Percentiles rank a stretch among this genome's conserved stretches.
These are phyloP conservation scores for Resseliella maxima DNA, from an alignment of 2,888 invertebrate species.

Conservation along the genomic window DNA sequence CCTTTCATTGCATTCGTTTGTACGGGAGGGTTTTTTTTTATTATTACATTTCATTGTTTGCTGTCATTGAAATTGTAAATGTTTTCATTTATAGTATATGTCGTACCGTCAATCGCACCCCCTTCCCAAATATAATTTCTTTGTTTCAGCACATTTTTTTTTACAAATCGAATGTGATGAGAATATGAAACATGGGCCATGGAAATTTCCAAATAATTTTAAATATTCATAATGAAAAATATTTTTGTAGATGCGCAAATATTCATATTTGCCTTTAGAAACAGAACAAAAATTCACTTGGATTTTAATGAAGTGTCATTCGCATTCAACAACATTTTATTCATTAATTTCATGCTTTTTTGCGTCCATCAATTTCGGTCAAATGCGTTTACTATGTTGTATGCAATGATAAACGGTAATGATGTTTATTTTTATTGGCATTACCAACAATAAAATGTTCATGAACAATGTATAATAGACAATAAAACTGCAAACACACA, in stretches of 20 bases:
- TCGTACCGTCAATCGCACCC: neutral
- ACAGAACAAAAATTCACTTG: neutral
- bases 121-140: neutral
- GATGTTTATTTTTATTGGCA: neutral
- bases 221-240: slow-evolving; percentile 41
- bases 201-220: neutral
- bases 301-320: neutral
- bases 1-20: neutral
- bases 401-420: neutral
- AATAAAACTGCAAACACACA: neutral
- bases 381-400: neutral
- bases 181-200: neutral
- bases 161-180: neutral
- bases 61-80: slow-evolving; percentile 13
- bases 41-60: neutral
- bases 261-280: neutral
- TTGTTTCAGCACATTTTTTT: neutral
- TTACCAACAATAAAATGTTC: neutral
- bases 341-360: neutral
- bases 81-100: neutral
- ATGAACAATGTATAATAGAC: neutral
- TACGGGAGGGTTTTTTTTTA: neutral
- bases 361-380: neutral
- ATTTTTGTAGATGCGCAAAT: neutral
- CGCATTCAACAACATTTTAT: neutral